Percentiles rank a stretch among this genome's conserved stretches.
Conservation (phyloP, 2,888 invertebrate genomes). For the Auanema freiburgensis region DNA sequence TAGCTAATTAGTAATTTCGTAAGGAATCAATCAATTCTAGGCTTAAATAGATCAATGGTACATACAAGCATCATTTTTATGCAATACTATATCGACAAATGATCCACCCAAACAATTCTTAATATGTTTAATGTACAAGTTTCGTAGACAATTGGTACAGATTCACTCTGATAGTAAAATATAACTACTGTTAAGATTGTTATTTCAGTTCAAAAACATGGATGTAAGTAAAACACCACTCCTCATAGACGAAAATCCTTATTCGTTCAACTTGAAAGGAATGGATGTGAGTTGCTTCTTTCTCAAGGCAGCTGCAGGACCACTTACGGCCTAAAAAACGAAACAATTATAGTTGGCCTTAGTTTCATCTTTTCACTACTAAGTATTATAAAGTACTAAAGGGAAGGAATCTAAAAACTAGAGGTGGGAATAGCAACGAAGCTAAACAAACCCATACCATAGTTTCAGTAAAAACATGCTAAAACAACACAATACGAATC, state of each 20-base stretch:
- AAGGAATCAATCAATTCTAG: too few relatives aligned
- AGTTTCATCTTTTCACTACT: too few relatives aligned
- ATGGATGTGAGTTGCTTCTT: constrained; percentile 46
- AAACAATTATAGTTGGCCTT: not conserved
- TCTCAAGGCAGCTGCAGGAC: constrained; percentile 41
- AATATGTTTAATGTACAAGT: too few relatives aligned
- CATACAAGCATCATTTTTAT: too few relatives aligned
- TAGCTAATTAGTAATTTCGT: too few relatives aligned
- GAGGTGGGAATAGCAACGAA: not conserved
- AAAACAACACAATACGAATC: not conserved
- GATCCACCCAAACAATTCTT: too few relatives aligned
- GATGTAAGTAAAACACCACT: not conserved
- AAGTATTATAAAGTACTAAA: constrained; percentile 5
- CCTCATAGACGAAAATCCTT: not conserved
- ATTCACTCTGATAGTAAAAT: too few relatives aligned
- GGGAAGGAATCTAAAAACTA: constrained; percentile 4
- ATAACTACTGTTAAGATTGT: too few relatives aligned
- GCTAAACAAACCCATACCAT: not conserved
- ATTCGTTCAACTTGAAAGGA: constrained; percentile 41
- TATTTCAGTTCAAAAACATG: too few relatives aligned
- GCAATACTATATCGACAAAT: too few relatives aligned
- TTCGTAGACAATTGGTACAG: too few relatives aligned
- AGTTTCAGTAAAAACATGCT: constrained; percentile 11
- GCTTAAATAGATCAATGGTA: too few relatives aligned
- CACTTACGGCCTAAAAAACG: constrained; percentile 34